Evolutionary conservation across 1,140 invertebrate species (phyloP).

Genomic region (Eriosoma lanigerum): DNA sequence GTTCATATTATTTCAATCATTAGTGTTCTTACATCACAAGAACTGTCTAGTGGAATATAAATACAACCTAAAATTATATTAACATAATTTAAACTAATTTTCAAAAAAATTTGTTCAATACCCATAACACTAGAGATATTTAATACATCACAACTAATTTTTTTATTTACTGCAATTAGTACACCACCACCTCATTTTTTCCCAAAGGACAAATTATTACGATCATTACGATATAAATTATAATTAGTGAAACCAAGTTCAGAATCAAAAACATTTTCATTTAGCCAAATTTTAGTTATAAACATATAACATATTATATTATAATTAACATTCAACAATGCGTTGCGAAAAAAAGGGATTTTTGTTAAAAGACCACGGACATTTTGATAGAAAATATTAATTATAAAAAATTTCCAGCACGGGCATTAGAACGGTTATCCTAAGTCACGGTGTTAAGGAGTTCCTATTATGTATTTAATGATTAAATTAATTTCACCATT

Average conservation of each 20-base stretch:
- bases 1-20: no score
- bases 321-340: conserved; percentile 5
- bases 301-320: neutral
- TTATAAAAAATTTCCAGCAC: neutral
- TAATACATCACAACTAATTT: neutral
- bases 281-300: neutral
- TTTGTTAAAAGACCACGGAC: conserved; percentile 2
- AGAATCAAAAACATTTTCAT: neutral
- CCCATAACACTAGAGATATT: conserved; percentile 1
- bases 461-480: conserved; percentile 1
- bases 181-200: neutral
- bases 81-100: neutral
- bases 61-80: conserved; percentile 6
- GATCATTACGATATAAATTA: conserved; percentile 7
- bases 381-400: conserved; percentile 11
- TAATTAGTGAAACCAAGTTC: neutral
- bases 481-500: conserved; percentile 18
- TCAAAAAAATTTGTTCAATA: conserved; percentile 1
- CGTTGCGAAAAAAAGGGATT: conserved; percentile 1
- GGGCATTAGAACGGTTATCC: neutral
- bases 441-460: neutral
- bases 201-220: neutral
- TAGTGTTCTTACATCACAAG: neutral
- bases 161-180: no score
- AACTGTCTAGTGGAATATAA: neutral